Evolutionary conservation across 2,113 vertebrate species (phyloP).

Genomic region (Odobenus rosmarus): DNA sequence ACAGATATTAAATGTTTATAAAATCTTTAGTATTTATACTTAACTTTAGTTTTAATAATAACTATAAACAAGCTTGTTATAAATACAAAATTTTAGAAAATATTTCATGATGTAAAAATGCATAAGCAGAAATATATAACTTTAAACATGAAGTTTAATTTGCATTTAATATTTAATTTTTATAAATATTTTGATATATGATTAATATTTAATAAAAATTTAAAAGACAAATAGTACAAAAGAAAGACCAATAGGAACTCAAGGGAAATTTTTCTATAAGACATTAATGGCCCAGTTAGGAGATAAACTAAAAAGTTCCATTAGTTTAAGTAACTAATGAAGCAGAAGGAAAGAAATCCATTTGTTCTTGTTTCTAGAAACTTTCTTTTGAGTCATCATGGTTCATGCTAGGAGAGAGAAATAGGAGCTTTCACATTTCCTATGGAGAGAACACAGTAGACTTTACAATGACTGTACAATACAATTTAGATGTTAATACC

Average conservation of each 20-base stretch:
- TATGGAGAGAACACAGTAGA: too few relatives aligned
- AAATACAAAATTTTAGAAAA: neutral
- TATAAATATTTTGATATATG: neutral
- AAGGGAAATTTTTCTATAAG: neutral
- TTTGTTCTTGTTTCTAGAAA: neutral
- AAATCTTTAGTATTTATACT: neutral
- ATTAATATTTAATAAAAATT: neutral
- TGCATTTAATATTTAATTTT: neutral
- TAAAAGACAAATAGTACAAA: neutral
- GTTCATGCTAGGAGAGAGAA: neutral
- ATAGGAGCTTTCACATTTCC: neutral
- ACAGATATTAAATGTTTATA: neutral
- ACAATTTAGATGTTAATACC: neutral
- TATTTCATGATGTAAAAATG: neutral
- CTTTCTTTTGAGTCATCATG: neutral
- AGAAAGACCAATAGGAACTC: neutral
- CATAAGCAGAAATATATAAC: neutral
- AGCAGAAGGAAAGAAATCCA: neutral
- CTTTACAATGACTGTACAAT: neutral
- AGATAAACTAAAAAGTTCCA: neutral
- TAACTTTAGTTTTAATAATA: neutral
- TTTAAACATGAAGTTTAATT: neutral
- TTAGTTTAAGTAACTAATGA: neutral
- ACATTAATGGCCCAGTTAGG: neutral
- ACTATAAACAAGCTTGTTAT: neutral